phyloP scores from a whole-genome alignment of 2,113 vertebrate species.

The Mungos mungo region DNA sequence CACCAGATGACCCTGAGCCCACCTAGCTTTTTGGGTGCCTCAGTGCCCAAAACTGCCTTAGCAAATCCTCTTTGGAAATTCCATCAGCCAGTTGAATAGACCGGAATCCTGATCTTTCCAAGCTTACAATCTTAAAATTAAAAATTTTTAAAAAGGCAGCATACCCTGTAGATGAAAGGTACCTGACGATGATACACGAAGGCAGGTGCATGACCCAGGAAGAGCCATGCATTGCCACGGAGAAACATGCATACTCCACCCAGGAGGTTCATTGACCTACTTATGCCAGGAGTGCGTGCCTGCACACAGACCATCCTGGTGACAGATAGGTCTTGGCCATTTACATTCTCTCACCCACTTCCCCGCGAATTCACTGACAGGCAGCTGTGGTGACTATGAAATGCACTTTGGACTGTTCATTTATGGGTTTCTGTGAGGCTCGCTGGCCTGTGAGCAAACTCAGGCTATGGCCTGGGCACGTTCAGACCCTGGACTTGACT shows the following conservation, averaged over 20 bases:
- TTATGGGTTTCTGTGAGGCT: not conserved
- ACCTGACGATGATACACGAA: not conserved
- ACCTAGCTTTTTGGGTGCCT: not conserved
- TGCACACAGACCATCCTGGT: not conserved
- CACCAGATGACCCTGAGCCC: not conserved
- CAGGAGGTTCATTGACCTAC: not conserved
- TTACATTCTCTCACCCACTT: not conserved
- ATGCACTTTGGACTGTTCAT: fast-evolving
- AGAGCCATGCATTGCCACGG: fast-evolving
- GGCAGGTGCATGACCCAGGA: not conserved
- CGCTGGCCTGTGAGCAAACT: not conserved
- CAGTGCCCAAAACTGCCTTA: not conserved
- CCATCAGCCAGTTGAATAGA: not conserved
- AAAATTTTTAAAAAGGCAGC: not conserved
- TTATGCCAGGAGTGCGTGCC: fast-evolving
- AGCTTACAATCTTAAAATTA: not conserved
- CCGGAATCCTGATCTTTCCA: not conserved
- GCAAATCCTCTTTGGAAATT: not conserved
- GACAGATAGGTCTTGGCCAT: not conserved
- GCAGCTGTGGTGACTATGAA: fast-evolving
- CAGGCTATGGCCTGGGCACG: not conserved
- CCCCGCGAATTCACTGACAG: not conserved
- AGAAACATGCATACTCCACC: not conserved
- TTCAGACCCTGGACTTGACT: fast-evolving
- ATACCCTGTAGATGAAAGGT: not conserved